A percentile compares a stretch with the other conserved stretches of the same genome.
phyloP scores from a whole-genome alignment of 1,140 invertebrate genomes.

The Luehdorfia chinensis region DNA sequence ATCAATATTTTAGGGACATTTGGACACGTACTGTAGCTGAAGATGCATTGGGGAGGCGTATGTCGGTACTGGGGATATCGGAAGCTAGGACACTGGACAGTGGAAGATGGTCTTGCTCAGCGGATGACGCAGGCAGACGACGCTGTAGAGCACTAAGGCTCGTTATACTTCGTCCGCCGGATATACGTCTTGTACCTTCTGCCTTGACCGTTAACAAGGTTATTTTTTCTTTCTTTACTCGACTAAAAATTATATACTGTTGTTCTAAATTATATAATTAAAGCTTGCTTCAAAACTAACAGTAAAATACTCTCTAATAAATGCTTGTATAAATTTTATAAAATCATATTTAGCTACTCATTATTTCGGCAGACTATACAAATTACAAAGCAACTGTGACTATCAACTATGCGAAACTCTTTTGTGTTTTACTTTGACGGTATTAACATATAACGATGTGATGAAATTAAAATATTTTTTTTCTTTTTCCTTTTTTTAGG shows the following conservation, averaged over 20 bases:
- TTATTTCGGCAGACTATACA: too few species aligned
- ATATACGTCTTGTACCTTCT: slow-evolving; percentile 84
- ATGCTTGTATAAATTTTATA: too few species aligned
- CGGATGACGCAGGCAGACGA: slow-evolving; percentile 84
- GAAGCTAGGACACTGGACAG: slow-evolving; percentile 82
- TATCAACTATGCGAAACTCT: too few species aligned
- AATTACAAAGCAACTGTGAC: too few species aligned
- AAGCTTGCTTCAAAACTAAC: not conserved
- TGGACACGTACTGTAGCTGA: slow-evolving; percentile 80
- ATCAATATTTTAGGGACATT: slow-evolving; percentile 74
- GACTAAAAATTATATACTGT: not conserved
- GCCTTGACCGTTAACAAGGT: slow-evolving; percentile 86
- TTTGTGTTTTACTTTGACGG: too few species aligned
- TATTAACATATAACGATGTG: too few species aligned
- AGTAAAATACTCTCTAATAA: not conserved
- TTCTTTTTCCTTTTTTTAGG: too few species aligned
- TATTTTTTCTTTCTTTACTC: not conserved
- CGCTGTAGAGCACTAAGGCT: slow-evolving; percentile 84
- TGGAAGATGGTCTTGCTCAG: slow-evolving; percentile 85
- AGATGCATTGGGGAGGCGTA: slow-evolving; percentile 82
- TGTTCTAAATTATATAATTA: not conserved
- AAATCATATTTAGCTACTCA: too few species aligned
- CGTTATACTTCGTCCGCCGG: slow-evolving; percentile 81
- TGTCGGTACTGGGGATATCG: slow-evolving; percentile 82
- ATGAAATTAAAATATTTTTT: too few species aligned